These are phyloP conservation scores for Eidolon dupreanum DNA, from an alignment of 2,797 vertebrate genomes.

Conservation along the genomic window DNA sequence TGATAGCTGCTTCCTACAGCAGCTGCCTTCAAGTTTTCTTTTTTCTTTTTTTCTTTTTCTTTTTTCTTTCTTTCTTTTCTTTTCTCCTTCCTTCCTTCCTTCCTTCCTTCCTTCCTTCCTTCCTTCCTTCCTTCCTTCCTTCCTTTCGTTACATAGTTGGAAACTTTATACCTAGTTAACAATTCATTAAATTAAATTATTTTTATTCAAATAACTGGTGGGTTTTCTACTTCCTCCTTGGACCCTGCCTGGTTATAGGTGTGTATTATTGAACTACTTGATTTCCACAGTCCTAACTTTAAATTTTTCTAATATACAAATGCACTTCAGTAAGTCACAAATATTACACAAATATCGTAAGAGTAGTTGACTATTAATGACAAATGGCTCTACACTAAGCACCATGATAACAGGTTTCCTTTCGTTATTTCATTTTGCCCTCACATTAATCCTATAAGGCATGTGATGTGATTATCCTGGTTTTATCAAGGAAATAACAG, in stretches of 20 bases:
- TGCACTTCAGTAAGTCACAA: neutral
- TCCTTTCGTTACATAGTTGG: neutral
- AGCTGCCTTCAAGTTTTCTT: neutral
- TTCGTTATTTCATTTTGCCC: neutral
- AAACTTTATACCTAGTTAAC: neutral
- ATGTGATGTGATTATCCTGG: neutral
- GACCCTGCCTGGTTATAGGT: neutral
- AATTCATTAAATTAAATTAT: slow-evolving; percentile 6
- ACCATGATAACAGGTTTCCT: neutral
- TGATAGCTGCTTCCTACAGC: neutral
- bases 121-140: too few relatives aligned
- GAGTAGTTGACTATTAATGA: neutral
- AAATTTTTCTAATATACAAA: neutral
- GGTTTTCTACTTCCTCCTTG: neutral
- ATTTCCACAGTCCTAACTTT: neutral
- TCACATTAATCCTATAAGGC: neutral
- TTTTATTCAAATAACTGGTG: slow-evolving; percentile 13
- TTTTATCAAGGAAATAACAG: neutral
- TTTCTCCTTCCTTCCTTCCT: neutral
- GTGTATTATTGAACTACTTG: neutral
- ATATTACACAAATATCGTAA: neutral
- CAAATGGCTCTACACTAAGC: neutral
- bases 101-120: too few relatives aligned
- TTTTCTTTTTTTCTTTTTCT: neutral
- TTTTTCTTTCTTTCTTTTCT: too few relatives aligned